A percentile compares a stretch with the other conserved stretches of the same genome.
phyloP scores from a whole-genome alignment of 2,888 invertebrate species.

The Sinelater perroti region DNA sequence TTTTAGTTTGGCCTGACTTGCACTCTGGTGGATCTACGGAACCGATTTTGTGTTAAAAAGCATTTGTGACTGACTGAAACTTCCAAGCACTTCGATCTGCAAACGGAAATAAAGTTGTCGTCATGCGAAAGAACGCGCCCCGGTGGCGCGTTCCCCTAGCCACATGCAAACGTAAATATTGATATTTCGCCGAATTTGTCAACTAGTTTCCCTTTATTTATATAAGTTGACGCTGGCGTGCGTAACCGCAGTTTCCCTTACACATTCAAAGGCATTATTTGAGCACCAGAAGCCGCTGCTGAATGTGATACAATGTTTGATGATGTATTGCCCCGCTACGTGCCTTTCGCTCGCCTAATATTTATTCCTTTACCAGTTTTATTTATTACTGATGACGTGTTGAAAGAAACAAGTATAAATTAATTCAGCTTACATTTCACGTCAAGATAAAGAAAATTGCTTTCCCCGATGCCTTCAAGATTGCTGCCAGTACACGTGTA shows the following conservation, averaged over 20 bases:
- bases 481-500: constrained; percentile 24
- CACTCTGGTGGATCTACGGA: constrained; percentile 74
- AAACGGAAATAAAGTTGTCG: constrained; percentile 1
- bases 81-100: too few relatives aligned
- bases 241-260: constrained; percentile 16
- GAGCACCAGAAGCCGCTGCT: background rate
- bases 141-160: background rate
- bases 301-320: background rate
- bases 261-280: constrained; percentile 9
- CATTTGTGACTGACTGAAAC: background rate
- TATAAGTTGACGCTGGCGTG: constrained; percentile 8
- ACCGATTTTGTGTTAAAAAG: too few relatives aligned
- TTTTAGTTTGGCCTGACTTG: constrained; percentile 68
- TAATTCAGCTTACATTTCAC: constrained; percentile 24
- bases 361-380: background rate
- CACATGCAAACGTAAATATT: constrained; percentile 10
- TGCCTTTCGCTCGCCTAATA: constrained; percentile 1
- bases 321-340: constrained; percentile 3
- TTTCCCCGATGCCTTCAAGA: constrained; percentile 25
- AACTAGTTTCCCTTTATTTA: constrained; percentile 19
- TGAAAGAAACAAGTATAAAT: background rate
- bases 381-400: background rate
- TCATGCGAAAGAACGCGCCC: background rate
- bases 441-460: constrained; percentile 18
- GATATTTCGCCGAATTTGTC: constrained; percentile 14